A percentile compares a stretch with the other conserved stretches of the same genome.
Conservation (phyloP, 1,140 invertebrate genomes). For the Aphidius ervi region DNA sequence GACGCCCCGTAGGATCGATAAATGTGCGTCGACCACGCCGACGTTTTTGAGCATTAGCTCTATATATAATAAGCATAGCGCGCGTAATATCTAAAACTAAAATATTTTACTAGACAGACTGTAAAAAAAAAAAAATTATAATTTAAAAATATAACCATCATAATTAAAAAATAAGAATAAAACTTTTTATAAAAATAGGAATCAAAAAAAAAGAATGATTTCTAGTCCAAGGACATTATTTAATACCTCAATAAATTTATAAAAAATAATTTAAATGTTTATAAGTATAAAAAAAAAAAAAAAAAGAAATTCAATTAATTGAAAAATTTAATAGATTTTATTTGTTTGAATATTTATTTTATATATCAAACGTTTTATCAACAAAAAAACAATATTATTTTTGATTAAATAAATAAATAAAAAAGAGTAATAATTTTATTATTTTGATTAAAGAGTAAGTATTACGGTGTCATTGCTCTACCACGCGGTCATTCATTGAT, state of each 20-base stretch:
- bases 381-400: background rate
- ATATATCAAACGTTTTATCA: too few relatives aligned
- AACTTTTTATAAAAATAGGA: too few relatives aligned
- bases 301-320: background rate
- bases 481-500: conserved; percentile 39
- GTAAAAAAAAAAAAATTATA: background rate
- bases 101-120: too few relatives aligned
- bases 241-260: too few relatives aligned
- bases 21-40: conserved; percentile 26
- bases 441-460: too few relatives aligned
- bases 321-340: too few relatives aligned
- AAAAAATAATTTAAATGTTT: too few relatives aligned
- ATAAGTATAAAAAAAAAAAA: conserved; percentile 12
- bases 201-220: too few relatives aligned
- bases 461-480: conserved; percentile 17
- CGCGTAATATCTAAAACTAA: conserved; percentile 34
- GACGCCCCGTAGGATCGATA: conserved; percentile 44
- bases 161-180: too few relatives aligned
- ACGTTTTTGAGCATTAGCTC: background rate
- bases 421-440: conserved; percentile 1
- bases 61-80: conserved; percentile 30
- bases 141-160: too few relatives aligned
- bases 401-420: background rate
- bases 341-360: too few relatives aligned
- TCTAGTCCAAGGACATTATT: too few relatives aligned